These are phyloP conservation scores for Batillaria attramentaria DNA, from an alignment of 1,140 invertebrate species.

Conservation along the genomic window DNA sequence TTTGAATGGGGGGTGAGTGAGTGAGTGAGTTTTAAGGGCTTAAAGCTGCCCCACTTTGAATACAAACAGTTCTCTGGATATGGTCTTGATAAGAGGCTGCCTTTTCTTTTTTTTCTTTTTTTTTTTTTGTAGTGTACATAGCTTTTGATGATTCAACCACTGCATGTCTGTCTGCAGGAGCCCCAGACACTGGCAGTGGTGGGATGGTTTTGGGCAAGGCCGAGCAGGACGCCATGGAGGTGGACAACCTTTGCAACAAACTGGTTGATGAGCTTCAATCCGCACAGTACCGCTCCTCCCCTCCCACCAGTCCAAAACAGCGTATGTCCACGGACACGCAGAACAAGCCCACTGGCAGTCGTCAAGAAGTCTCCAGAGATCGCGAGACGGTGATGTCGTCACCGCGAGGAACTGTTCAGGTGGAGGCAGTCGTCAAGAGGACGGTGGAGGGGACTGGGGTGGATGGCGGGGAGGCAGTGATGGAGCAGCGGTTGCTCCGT, in stretches of 20 bases:
- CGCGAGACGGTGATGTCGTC: too few species aligned
- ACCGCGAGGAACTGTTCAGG: constrained; percentile 20
- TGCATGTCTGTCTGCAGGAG: background rate
- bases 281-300: background rate
- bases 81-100: too few species aligned
- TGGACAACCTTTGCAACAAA: constrained; percentile 42
- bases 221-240: constrained; percentile 37
- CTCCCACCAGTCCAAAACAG: background rate
- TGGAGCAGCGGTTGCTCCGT: constrained; percentile 6
- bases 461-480: background rate
- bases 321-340: background rate
- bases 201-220: constrained; percentile 8
- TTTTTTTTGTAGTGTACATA: too few species aligned
- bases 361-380: constrained; percentile 7
- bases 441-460: background rate
- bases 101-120: too few species aligned
- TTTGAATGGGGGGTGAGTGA: too few species aligned
- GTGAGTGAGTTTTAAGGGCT: too few species aligned
- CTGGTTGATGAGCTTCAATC: constrained; percentile 34
- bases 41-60: too few species aligned
- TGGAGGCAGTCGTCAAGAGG: constrained; percentile 13
- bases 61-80: too few species aligned
- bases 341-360: background rate
- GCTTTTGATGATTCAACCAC: background rate
- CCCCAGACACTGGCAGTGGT: background rate